Conservation (phyloP, 1,140 invertebrate species). For the Idris sp. region DNA sequence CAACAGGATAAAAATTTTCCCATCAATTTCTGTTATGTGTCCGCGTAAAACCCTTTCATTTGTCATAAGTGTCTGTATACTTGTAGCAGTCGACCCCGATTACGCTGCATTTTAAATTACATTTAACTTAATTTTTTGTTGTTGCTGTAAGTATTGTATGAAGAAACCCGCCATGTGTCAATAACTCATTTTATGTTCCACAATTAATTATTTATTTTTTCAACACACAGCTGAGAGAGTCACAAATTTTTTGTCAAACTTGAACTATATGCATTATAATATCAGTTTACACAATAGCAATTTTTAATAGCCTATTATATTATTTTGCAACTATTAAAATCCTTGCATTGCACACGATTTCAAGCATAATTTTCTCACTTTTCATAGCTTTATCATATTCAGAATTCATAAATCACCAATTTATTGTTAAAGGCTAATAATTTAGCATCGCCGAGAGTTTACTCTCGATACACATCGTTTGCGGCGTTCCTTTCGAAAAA, state of each 20-base stretch:
- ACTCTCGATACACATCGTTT: conserved; percentile 50
- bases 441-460: conserved; percentile 39
- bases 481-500: conserved; percentile 51
- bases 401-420: too few species aligned
- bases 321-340: too few species aligned
- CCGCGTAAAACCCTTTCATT: conserved; percentile 28
- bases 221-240: too few species aligned
- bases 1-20: conserved; percentile 39
- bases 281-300: too few species aligned
- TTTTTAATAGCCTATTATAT: too few species aligned
- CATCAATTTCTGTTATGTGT: conserved; percentile 39
- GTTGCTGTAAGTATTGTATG: conserved; percentile 14
- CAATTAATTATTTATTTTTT: conserved; percentile 15
- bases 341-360: too few species aligned
- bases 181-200: conserved; percentile 15
- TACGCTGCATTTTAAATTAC: conserved; percentile 37
- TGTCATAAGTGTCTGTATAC: conserved; percentile 39
- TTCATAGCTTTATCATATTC: too few species aligned
- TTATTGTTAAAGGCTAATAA: conserved; percentile 45
- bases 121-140: too few species aligned
- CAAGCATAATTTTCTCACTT: too few species aligned
- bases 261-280: not conserved
- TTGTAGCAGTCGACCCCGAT: conserved; percentile 36
- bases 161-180: conserved; percentile 5
- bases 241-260: conserved; percentile 9